Base-by-base conservation (phyloP, 2,797 vertebrate genomes). In the Molothrus ater region DNA sequence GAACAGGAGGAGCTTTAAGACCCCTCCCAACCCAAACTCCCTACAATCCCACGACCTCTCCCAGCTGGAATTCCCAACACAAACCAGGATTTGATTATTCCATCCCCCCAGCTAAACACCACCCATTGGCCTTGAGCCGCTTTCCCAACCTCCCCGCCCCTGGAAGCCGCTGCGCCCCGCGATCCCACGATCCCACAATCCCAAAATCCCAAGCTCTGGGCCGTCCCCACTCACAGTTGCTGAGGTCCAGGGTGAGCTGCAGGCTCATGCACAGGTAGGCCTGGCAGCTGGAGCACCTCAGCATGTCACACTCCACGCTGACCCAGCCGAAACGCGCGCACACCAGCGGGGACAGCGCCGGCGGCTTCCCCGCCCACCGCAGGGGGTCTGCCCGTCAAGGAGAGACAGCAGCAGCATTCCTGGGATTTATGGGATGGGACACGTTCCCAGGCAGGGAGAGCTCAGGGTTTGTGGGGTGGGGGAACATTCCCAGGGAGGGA, bases 321-420 rank as follows among this genome's bases (percentile, higher is more conserved):
- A 98, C 90, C 99, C 99, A 99, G 88, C 99, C 99, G 1, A 99
- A 99, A n/a, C 98, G 96, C 65, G 99, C 99, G 8, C 99, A 99
- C 85, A 98, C 97, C 53, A 99, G 97, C 5, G 99, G 99, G 2
- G 99, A 99, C 60, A 99, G 95, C 31, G 96, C 94, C 0, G 75
- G 95, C 29, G 99, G 99, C 84, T 99, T 99, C 20, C 98, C 99
- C 7, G 98, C 98, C 99, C 99, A 99, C 96, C 98, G 98, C 96
- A 99, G 96, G 51, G 99, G 99, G 99, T 99, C 53, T 6, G 64
- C 1, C 2, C 0, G 19, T 98, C 97, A 98, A 98, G 97, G 92
- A 48, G 25, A 26, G 5, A 48, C 24, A 26, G 8, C 48, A 26
- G 24, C 48, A 15, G 3, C 47, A 48, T 2, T 26, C 24, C 24